A percentile compares a stretch with the other conserved stretches of the same genome.
Evolutionary conservation across 2,113 vertebrate species (phyloP).

Genomic region (Ramphastos sulfuratus): DNA sequence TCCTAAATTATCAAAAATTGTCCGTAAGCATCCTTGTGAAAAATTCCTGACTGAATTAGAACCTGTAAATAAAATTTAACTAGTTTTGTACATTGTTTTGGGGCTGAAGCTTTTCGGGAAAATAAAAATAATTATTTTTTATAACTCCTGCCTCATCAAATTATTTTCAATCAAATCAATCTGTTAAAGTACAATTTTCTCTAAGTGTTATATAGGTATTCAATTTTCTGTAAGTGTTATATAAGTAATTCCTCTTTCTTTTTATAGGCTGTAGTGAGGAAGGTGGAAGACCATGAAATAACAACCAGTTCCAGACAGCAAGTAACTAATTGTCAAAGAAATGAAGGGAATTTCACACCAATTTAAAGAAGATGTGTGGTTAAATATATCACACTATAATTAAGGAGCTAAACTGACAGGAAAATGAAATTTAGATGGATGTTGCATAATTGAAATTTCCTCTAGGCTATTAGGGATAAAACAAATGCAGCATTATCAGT

Average conservation of each 20-base stretch:
- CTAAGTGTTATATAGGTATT: not conserved
- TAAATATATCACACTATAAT: not conserved
- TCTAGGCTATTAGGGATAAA: not conserved
- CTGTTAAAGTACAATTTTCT: not conserved
- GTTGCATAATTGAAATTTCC: not conserved
- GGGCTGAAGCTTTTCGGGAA: too few relatives aligned
- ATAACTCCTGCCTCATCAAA: too few relatives aligned
- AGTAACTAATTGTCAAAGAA: not conserved
- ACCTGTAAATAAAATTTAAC: too few relatives aligned
- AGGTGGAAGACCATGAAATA: not conserved
- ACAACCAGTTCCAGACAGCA: not conserved
- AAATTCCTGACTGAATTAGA: too few relatives aligned
- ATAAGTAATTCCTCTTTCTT: not conserved
- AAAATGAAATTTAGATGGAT: not conserved
- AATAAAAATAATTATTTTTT: too few relatives aligned
- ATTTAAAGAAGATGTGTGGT: not conserved
- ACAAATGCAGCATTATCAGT: not conserved
- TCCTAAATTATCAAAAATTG: too few relatives aligned
- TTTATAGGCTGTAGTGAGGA: not conserved
- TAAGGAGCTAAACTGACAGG: not conserved
- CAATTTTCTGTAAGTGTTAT: not conserved
- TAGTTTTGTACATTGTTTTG: too few relatives aligned
- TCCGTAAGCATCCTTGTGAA: too few relatives aligned
- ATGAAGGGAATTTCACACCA: not conserved
- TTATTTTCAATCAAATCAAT: too few relatives aligned